Base-by-base conservation (phyloP, 2,888 invertebrate genomes). In the Lymantria monacha region DNA sequence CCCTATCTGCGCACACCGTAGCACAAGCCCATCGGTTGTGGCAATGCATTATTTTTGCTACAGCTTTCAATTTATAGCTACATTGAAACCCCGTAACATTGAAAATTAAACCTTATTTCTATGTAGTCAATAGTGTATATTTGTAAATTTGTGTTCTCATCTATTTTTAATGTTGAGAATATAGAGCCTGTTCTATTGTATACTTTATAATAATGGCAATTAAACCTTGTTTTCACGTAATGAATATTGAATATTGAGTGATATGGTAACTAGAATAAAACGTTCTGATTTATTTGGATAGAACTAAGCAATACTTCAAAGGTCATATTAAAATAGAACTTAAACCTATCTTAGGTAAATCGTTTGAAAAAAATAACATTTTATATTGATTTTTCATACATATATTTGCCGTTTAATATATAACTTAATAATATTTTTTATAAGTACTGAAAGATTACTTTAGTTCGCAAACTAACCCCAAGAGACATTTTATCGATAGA, bases 21-120 rank as follows among this genome's bases (percentile, higher is more conserved):
- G 75, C 77, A 76, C 76, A 69, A 38, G 72, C 67, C 72, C 73
- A 78, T 76, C 68, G 63, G 61, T 59, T 72, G 74, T 69, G 72
- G 70, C 72, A 80, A 76, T 75, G 69, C 72, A 74, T 72, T 74
- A 72, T 72, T 67, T 57, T 52, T 57, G 41, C 54, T 55, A 40
- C 43, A 42, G 22, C 22, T 49, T 49, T 42, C 42, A 41, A 38
- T 42, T 42, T 30, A 41, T 57, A 53, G 43, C 46, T 33, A 51
- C 44, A 30, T 44, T 11, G 33, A 58, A 33, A n/a, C 30, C 8
- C 7, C 9, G n/a, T 14, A 33, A 38, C 41, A 41, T 13, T 41
- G 42, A 13, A 42, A 30, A n/a, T 30, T 30, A 42, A 42, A 42
- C 30, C 30, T 42, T 42, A 30, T 30, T 3, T 30, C 3, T n/a